Conservation (phyloP, 2,797 vertebrate species). For the Pseudochromis fuscus region DNA sequence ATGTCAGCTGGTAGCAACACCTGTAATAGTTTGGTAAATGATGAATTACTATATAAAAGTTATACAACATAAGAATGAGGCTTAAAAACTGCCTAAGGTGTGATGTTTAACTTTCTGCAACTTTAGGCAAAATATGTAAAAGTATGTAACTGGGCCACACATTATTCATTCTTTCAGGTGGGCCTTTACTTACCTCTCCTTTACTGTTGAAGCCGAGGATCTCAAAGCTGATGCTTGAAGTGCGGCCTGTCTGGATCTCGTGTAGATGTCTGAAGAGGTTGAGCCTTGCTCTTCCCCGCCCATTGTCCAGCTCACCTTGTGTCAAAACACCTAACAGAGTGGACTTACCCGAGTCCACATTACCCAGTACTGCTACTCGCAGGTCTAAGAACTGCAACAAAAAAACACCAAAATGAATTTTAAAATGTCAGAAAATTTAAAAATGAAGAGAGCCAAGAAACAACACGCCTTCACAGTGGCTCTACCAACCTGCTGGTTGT, state of each 20-base stretch:
- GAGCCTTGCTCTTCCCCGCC: constrained; percentile 94
- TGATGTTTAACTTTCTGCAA: background rate
- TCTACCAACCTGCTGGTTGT: constrained; percentile 94
- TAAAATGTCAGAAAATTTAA: background rate
- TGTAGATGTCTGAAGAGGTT: constrained; percentile 99
- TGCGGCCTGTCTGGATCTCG: constrained; percentile 97
- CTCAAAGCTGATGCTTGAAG: constrained; percentile 98
- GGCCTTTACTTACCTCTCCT: constrained; percentile 89
- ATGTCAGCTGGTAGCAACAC: background rate
- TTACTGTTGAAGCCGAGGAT: constrained; percentile 99
- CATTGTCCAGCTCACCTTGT: constrained; percentile 97
- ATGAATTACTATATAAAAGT: background rate
- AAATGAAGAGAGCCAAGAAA: background rate
- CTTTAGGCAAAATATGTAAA: too few relatives aligned
- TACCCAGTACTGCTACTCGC: constrained; percentile 95
- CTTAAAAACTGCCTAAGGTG: background rate
- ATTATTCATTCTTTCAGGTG: background rate
- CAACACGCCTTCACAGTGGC: background rate
- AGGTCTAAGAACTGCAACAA: constrained; percentile 91
- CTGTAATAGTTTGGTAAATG: background rate
- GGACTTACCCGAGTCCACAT: constrained; percentile 97
- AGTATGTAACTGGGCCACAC: too few relatives aligned
- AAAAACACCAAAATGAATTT: background rate
- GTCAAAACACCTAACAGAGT: constrained; percentile 96
- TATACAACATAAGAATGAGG: background rate